Percentiles rank a stretch among this genome's conserved stretches.
Conservation (phyloP, 2,888 invertebrate genomes). For the Archips xylosteana region DNA sequence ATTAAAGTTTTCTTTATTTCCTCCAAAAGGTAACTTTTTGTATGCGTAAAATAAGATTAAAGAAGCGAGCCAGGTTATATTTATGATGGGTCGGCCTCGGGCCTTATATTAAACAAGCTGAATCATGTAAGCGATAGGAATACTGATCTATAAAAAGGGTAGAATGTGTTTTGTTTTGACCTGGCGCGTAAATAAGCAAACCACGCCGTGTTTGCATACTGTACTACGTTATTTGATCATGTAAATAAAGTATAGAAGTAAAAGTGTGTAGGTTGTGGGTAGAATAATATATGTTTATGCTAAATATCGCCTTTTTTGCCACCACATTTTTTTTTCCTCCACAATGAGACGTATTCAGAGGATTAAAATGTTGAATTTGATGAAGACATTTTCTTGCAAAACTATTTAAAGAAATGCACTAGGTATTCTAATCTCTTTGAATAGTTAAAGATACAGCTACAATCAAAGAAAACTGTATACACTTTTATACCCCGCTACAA, state of each 20-base stretch:
- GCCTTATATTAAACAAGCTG: slow-evolving; percentile 1
- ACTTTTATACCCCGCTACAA: too few species aligned
- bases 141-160: slow-evolving; percentile 9
- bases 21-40: not conserved
- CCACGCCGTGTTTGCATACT: not conserved
- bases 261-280: not conserved
- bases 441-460: too few species aligned
- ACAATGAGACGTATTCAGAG: too few species aligned
- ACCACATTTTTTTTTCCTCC: not conserved
- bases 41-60: not conserved
- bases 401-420: too few species aligned
- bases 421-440: too few species aligned
- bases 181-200: slow-evolving; percentile 1
- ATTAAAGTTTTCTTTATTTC: not conserved
- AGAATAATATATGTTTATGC: not conserved
- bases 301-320: not conserved
- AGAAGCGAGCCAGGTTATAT: slow-evolving; percentile 6
- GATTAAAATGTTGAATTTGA: too few species aligned
- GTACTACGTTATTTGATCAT: not conserved
- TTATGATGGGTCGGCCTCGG: slow-evolving; percentile 6
- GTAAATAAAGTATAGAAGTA: not conserved
- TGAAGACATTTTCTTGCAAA: too few species aligned
- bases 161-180: not conserved
- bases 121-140: slow-evolving; percentile 15
- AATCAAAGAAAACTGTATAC: too few species aligned